Percentiles rank a stretch among this genome's conserved stretches.
phyloP scores from a whole-genome alignment of 2,113 vertebrate genomes.

The Cygnus buccinator region DNA sequence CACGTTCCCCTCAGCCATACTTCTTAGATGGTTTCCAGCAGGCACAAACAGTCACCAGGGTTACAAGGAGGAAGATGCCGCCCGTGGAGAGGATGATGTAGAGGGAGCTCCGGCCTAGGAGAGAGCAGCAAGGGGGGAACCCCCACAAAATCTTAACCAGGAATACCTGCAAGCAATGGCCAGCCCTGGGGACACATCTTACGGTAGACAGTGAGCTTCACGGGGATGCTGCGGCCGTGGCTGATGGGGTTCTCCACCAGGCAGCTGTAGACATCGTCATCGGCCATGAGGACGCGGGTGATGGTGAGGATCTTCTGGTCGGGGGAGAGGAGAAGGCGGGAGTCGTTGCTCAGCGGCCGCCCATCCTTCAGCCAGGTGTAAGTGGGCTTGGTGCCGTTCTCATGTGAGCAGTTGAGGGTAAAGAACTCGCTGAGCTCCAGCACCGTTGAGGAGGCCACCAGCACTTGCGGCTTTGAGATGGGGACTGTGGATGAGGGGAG shows the following conservation, averaged over 20 bases:
- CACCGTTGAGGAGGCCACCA: constrained; percentile 85
- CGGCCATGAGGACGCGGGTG: constrained; percentile 86
- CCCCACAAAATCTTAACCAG: not conserved
- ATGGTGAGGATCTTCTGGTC: constrained; percentile 93
- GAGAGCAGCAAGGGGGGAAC: not conserved
- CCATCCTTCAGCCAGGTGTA: constrained; percentile 94
- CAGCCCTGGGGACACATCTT: constrained; percentile 50
- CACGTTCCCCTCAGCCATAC: constrained; percentile 54
- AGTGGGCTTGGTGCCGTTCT: constrained; percentile 89
- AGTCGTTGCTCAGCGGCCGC: constrained; percentile 86
- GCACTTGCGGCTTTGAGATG: constrained; percentile 86
- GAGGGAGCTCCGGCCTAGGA: constrained; percentile 91
- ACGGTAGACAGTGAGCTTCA: constrained; percentile 95
- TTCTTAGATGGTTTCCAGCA: constrained; percentile 98
- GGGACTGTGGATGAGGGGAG: constrained; percentile 76
- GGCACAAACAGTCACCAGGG: constrained; percentile 96
- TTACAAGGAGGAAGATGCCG: constrained; percentile 96
- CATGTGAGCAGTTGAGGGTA: constrained; percentile 90
- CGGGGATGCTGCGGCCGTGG: constrained; percentile 82
- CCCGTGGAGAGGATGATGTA: constrained; percentile 98
- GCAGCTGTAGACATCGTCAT: constrained; percentile 91
- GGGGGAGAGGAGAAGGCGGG: constrained; percentile 86
- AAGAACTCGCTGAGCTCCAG: constrained; percentile 92
- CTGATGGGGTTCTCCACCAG: constrained; percentile 92
- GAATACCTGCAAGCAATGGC: not conserved